Evolutionary conservation across 2,113 vertebrate genomes (phyloP).

Genomic region (Rhadina sibilatrix): DNA sequence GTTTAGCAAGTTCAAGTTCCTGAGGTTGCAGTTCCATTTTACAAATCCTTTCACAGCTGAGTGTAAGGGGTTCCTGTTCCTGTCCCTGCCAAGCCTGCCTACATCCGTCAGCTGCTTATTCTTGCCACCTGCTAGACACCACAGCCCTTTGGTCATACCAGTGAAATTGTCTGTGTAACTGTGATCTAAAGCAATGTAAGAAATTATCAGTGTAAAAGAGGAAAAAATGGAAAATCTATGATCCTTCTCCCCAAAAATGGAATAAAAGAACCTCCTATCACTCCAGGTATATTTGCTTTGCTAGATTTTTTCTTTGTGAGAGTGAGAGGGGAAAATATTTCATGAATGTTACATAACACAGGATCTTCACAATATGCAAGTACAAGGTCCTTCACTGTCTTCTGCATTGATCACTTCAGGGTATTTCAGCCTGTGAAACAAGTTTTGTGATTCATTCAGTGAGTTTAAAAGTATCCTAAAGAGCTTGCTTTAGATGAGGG

Average conservation of each 20-base stretch:
- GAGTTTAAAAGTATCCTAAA: neutral
- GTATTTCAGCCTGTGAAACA: neutral
- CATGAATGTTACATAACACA: neutral
- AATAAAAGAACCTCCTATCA: neutral
- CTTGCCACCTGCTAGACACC: slow-evolving; percentile 26
- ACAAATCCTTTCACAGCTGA: slow-evolving; percentile 42
- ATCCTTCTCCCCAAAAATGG: accelerated
- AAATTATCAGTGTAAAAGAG: neutral
- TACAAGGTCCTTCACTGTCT: neutral
- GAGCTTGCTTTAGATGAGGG: neutral
- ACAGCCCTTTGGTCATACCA: neutral
- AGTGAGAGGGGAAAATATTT: neutral
- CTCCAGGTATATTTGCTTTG: neutral
- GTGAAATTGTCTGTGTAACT: neutral
- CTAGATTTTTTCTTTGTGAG: neutral
- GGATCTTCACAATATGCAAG: neutral
- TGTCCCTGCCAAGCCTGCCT: neutral
- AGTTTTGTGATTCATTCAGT: neutral
- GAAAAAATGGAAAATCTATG: accelerated
- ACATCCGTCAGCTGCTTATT: slow-evolving; percentile 1
- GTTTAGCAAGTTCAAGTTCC: slow-evolving; percentile 18
- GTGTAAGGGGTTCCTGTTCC: neutral
- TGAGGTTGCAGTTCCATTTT: slow-evolving; percentile 29
- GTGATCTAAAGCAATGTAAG: neutral
- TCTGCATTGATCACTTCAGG: neutral